phyloP scores from a whole-genome alignment of 2,888 invertebrate species.

The Pseudococcus jackbeardsleyi region DNA sequence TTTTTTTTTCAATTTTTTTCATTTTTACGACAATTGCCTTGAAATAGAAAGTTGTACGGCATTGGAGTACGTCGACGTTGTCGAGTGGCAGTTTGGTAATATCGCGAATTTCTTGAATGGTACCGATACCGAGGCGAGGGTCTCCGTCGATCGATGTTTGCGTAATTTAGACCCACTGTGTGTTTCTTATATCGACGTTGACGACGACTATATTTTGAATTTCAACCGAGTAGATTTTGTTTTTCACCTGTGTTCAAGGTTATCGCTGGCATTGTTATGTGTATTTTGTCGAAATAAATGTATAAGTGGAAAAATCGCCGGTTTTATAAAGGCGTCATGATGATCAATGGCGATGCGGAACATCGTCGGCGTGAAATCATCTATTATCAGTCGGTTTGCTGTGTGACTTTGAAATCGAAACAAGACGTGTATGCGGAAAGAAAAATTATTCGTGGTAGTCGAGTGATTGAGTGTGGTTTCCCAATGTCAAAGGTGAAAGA shows the following conservation, averaged over 20 bases:
- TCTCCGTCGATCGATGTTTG: background rate
- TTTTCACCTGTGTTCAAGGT: background rate
- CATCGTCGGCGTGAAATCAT: background rate
- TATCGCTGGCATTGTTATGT: background rate
- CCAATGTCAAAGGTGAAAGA: too few species aligned
- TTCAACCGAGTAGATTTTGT: background rate
- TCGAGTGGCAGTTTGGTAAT: too few species aligned
- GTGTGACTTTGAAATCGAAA: constrained; percentile 19
- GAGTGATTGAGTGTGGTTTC: too few species aligned
- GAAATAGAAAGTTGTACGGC: background rate
- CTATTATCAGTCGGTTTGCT: background rate
- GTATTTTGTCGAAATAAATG: background rate
- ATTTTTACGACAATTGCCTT: background rate
- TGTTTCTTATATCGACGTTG: background rate
- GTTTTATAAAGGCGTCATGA: background rate
- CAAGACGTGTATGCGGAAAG: background rate
- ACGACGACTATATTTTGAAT: background rate
- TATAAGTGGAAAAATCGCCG: background rate
- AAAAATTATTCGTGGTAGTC: background rate
- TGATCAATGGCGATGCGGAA: background rate
- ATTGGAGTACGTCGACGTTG: too few species aligned
- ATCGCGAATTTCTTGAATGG: too few species aligned
- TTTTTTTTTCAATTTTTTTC: background rate
- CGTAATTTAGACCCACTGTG: background rate
- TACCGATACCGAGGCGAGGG: too few species aligned